Percentiles rank a stretch among this genome's conserved stretches.
Evolutionary conservation across 2,888 invertebrate species (phyloP).

Genomic region (Trissolcus brochymenae): DNA sequence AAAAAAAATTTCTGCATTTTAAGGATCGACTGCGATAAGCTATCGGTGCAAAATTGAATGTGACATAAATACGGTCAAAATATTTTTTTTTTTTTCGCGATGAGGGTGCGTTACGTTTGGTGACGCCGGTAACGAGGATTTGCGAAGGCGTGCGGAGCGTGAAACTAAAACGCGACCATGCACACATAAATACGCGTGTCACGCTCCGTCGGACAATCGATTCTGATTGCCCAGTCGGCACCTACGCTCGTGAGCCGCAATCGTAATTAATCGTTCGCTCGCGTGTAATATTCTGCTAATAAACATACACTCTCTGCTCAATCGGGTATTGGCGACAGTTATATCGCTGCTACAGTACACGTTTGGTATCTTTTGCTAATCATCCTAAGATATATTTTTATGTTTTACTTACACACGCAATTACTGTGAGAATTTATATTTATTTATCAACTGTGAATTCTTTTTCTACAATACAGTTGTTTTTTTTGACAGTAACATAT

Average conservation of each 20-base stretch:
- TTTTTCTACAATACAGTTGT: too few species aligned
- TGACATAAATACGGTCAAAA: slow-evolving; percentile 30
- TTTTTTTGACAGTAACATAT: background rate
- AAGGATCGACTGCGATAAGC: too few species aligned
- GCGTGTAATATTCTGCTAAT: slow-evolving; percentile 59
- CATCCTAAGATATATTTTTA: slow-evolving; percentile 19
- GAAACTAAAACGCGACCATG: slow-evolving; percentile 60
- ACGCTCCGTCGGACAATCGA: slow-evolving; percentile 59
- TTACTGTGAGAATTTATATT: background rate
- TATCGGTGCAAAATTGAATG: slow-evolving; percentile 7
- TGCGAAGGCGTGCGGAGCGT: slow-evolving; percentile 45
- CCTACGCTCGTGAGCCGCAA: slow-evolving; percentile 58
- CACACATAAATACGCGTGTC: slow-evolving; percentile 61
- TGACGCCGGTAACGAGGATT: slow-evolving; percentile 58
- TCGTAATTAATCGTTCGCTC: slow-evolving; percentile 60
- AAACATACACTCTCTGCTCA: slow-evolving; percentile 48
- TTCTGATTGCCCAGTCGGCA: slow-evolving; percentile 61
- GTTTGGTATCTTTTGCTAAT: slow-evolving; percentile 32
- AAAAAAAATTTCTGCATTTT: too few species aligned
- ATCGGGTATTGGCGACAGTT: slow-evolving; percentile 49
- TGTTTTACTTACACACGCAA: background rate
- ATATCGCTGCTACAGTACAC: slow-evolving; percentile 51
- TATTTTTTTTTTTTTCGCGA: slow-evolving; percentile 37
- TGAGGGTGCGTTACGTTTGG: slow-evolving; percentile 38
- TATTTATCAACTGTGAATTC: slow-evolving; percentile 9